Conservation (phyloP, 2,113 vertebrate species). For the Forbesichthys agassizii region DNA sequence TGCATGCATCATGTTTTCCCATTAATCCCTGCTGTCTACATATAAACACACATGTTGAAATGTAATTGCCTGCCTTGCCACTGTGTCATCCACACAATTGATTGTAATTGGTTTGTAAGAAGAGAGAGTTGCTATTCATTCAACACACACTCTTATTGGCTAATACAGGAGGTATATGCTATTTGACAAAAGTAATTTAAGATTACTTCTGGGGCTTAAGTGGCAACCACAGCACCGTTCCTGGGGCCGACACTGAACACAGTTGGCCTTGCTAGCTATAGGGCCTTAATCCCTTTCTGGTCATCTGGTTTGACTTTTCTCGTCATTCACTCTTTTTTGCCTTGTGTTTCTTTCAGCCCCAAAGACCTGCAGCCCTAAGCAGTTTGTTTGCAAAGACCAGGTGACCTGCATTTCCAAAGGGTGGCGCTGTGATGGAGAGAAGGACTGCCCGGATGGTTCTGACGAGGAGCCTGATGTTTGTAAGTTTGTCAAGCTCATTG, state of each 20-base stretch:
- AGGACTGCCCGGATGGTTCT: constrained; percentile 96
- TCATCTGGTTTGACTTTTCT: constrained; percentile 10
- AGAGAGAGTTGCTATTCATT: no score
- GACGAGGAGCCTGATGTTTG: constrained; percentile 95
- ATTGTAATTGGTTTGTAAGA: no score
- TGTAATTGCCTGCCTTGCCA: no score
- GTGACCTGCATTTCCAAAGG: constrained; percentile 98
- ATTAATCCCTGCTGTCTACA: no score
- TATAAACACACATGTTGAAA: no score
- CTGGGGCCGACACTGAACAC: constrained; percentile 39
- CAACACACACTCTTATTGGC: no score
- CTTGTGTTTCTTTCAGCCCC: constrained; percentile 77
- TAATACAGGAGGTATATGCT: no score
- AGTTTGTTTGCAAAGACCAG: constrained; percentile 96
- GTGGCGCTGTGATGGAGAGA: constrained; percentile 96
- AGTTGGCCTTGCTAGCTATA: constrained; percentile 37
- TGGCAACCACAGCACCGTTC: no score
- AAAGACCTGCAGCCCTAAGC: constrained; percentile 96
- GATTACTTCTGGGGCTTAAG: no score
- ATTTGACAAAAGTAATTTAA: no score
- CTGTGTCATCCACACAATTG: no score
- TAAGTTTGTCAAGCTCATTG: constrained; percentile 71
- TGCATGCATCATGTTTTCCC: no score
- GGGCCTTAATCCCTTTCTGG: constrained; percentile 7
- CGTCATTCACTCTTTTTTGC: constrained; percentile 28